Evolutionary conservation across 2,113 vertebrate species (phyloP), one percentile per base, ranked within the genome.

Genomic region (Poecile atricapillus): DNA sequence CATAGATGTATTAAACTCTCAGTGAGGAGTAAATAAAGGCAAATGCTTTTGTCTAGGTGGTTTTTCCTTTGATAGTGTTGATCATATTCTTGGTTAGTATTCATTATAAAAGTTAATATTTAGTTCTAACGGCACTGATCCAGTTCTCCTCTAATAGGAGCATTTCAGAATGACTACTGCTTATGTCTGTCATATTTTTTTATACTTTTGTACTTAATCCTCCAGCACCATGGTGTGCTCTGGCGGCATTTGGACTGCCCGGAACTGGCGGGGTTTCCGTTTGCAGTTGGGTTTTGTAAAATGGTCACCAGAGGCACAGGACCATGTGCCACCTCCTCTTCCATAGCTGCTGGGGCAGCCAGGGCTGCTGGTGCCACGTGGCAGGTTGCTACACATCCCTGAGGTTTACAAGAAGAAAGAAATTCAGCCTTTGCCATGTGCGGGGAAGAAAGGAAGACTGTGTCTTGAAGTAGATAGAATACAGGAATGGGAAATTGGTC

Each of bases 101-200:
- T 97, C 97, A 85, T 95, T 94, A 93, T 94, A 94, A 94, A 97
- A 96, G 97, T 96, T 97, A 96, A 94, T 96, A 70, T 94, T 97
- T 96, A 96, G 85, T 95, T 96, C 90, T 97, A 95, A 62, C 69
- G 27, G 83, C 96, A 80, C 84, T 49, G 75, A 92, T 94, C 89
- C 96, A 90, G 19, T 96, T 96, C 83, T 89, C 7, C 87, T 96
- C 92, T 97, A 70, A 50, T 68, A 95, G 87, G 55, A 98, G 93
- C 94, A 81, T 93, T 96, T 97, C 67, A 87, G 88, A 96, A 84
- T 87, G 84, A 81, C 95, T 94, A 9, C 64, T 82, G 56, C 46
- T 79, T 93, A 52, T 58, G 93, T 80, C 89, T 97, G 81, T 83
- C 87, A 52, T 86, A 78, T 78, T 95, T 95, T 95, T 35, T 25